These are phyloP conservation scores for Clostera curtula DNA, from an alignment of 2,888 invertebrate species.

Conservation along the genomic window DNA sequence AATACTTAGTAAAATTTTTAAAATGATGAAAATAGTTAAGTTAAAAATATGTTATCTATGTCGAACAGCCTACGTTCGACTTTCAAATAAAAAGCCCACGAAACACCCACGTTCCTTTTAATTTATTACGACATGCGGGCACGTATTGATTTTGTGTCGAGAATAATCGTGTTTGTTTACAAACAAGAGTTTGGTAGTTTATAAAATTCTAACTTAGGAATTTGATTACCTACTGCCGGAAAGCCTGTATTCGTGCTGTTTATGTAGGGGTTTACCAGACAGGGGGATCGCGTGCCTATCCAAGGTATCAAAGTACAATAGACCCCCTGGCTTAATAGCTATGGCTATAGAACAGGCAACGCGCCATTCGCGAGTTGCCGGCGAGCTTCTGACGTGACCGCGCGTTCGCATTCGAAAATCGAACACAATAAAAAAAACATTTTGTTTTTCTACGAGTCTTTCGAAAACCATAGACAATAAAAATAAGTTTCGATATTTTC, in stretches of 20 bases:
- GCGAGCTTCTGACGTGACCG: conserved; percentile 63
- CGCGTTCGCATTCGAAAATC: conserved; percentile 55
- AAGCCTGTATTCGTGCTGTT: conserved; percentile 36
- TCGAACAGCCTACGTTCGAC: conserved; percentile 9
- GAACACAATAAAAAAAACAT: conserved; percentile 25
- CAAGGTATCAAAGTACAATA: conserved; percentile 46
- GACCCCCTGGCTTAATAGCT: conserved; percentile 53
- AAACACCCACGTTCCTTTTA: conserved; percentile 11
- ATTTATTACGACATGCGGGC: conserved; percentile 14
- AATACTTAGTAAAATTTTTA: too few species aligned
- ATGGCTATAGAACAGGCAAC: conserved; percentile 43
- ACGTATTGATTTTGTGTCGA: conserved; percentile 9
- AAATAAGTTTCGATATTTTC: conserved; percentile 10
- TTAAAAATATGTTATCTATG: conserved; percentile 14
- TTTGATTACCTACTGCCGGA: too few species aligned
- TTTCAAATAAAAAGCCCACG: conserved; percentile 16
- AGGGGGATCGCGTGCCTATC: conserved; percentile 64
- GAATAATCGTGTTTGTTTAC: conserved; percentile 21
- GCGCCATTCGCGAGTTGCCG: conserved; percentile 59
- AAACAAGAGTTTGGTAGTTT: conserved; percentile 19
- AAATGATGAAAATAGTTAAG: too few species aligned
- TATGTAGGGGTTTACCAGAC: conserved; percentile 35
- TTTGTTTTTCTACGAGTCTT: conserved; percentile 24
- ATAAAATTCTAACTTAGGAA: conserved; percentile 20
- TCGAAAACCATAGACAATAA: conserved; percentile 37